A percentile compares a stretch with the other conserved stretches of the same genome.
Evolutionary conservation across 1,140 invertebrate species (phyloP).

Genomic region (Arion vulgaris): DNA sequence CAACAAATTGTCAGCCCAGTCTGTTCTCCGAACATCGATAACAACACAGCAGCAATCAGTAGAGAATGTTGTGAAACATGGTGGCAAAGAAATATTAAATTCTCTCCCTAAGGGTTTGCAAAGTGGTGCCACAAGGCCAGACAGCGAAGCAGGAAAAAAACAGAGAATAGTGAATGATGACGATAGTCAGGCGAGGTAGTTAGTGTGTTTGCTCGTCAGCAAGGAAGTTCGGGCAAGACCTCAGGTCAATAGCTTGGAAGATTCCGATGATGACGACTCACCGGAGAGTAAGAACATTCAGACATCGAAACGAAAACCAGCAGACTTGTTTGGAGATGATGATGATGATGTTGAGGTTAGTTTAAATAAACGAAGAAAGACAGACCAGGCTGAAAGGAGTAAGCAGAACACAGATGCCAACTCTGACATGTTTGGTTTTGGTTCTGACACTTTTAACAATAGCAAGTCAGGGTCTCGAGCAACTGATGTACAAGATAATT

Average conservation of each 20-base stretch:
- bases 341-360: slow-evolving; percentile 8
- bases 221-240: background rate
- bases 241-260: background rate
- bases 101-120: background rate
- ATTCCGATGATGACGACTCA: background rate
- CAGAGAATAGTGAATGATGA: background rate
- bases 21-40: background rate
- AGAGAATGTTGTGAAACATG: background rate
- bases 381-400: background rate
- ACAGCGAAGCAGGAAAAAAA: background rate
- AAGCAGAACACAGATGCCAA: background rate
- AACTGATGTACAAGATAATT: background rate
- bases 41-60: background rate
- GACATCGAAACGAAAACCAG: background rate
- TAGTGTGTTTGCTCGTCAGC: slow-evolving; percentile 27
- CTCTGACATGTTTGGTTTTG: no score
- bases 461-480: background rate
- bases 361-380: background rate
- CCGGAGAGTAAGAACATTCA: background rate
- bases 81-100: background rate
- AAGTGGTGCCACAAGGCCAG: background rate
- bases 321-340: slow-evolving; percentile 14
- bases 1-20: background rate
- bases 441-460: background rate
- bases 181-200: background rate